Conservation (phyloP, 1,140 invertebrate species). For the Pogonognathellus flavescens region DNA sequence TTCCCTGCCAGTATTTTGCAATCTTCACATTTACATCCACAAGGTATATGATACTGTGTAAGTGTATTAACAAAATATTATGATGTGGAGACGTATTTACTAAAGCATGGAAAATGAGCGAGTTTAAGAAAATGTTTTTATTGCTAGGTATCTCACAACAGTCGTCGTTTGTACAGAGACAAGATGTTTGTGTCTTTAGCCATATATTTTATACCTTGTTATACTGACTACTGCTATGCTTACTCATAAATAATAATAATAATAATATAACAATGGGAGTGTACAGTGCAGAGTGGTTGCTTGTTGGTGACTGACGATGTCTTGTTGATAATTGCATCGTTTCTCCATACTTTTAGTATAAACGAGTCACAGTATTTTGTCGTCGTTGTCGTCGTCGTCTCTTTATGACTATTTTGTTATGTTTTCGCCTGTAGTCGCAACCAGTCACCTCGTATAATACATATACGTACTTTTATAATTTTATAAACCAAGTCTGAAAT, state of each 20-base stretch:
- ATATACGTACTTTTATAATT: no score
- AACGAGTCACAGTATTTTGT: conserved; percentile 26
- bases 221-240: not conserved
- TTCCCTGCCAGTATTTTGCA: conserved; percentile 17
- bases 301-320: not conserved
- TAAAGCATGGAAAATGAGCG: conserved; percentile 26
- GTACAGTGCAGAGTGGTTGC: not conserved
- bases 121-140: not conserved
- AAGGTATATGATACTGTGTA: not conserved
- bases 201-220: not conserved
- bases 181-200: not conserved
- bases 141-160: not conserved
- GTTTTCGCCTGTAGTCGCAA: not conserved
- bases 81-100: conserved; percentile 6
- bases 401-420: conserved; percentile 9
- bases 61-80: not conserved
- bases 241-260: conserved; percentile 38
- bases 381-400: conserved; percentile 3
- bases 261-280: conserved; percentile 19
- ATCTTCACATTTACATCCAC: not conserved
- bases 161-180: not conserved
- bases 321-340: conserved; percentile 40
- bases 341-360: conserved; percentile 27
- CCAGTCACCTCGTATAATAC: not conserved
- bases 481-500: not conserved